A percentile compares a stretch with the other conserved stretches of the same genome.
These are phyloP conservation scores for Apoda limacodes DNA, from an alignment of 2,888 invertebrate species.

Conservation along the genomic window DNA sequence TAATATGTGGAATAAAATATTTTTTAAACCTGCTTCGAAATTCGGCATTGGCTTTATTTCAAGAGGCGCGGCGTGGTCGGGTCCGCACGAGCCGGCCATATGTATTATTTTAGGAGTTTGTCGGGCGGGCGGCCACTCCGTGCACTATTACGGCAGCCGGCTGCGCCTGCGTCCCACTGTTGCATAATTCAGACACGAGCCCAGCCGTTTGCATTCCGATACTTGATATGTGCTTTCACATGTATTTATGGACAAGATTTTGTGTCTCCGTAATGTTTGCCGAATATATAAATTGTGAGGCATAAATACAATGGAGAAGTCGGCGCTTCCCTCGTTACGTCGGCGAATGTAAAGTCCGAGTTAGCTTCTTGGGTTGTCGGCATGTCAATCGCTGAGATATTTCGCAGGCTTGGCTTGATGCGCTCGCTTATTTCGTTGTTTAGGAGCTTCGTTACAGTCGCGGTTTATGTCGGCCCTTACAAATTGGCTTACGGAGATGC, in stretches of 20 bases:
- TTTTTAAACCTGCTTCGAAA: too few relatives aligned
- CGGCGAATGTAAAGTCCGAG: constrained; percentile 63
- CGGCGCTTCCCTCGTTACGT: constrained; percentile 65
- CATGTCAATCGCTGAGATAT: constrained; percentile 59
- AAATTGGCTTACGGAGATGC: constrained; percentile 54
- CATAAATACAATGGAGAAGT: constrained; percentile 65
- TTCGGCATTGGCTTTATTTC: constrained; percentile 32
- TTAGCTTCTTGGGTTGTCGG: constrained; percentile 53
- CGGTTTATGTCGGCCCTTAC: constrained; percentile 60
- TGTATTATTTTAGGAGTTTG: constrained; percentile 53
- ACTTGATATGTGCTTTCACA: constrained; percentile 70
- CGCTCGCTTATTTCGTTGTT: constrained; percentile 50
- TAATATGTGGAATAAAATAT: too few relatives aligned
- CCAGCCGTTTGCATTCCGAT: constrained; percentile 67
- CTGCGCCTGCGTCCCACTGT: constrained; percentile 50
- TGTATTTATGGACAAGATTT: constrained; percentile 70
- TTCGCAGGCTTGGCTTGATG: constrained; percentile 42
- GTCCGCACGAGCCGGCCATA: constrained; percentile 26
- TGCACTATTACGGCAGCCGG: constrained; percentile 52
- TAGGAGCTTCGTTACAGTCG: constrained; percentile 61
- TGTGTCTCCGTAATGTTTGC: constrained; percentile 68
- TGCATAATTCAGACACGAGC: constrained; percentile 68
- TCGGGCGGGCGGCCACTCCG: constrained; percentile 32
- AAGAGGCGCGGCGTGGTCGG: constrained; percentile 23
- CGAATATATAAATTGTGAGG: constrained; percentile 67